A percentile compares a stretch with the other conserved stretches of the same genome.
These are phyloP conservation scores for Actenoides lindsayi DNA, from an alignment of 2,113 vertebrate species.

Conservation along the genomic window DNA sequence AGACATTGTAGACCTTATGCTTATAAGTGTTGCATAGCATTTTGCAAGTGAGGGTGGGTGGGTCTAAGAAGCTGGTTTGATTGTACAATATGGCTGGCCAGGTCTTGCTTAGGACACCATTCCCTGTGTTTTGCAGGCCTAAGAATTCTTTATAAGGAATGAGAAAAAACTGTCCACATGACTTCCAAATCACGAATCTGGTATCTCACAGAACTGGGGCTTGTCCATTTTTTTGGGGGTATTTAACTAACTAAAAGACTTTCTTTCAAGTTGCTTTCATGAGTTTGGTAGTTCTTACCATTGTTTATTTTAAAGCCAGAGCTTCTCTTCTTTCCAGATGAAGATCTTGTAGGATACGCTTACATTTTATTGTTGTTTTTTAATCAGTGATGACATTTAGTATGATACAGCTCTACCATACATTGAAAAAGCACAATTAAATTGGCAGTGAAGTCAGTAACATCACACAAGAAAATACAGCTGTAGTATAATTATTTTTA, in stretches of 20 bases:
- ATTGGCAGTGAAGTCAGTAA: neutral
- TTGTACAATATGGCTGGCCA: neutral
- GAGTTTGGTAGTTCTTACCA: neutral
- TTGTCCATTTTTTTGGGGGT: neutral
- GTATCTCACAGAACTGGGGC: neutral
- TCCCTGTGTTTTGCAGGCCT: neutral
- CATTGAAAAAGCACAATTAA: neutral
- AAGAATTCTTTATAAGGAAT: neutral
- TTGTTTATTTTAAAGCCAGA: neutral
- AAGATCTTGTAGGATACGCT: neutral
- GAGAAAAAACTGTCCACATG: accelerated
- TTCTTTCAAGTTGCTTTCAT: neutral
- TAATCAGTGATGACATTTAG: neutral
- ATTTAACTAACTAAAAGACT: neutral
- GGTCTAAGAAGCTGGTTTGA: neutral
- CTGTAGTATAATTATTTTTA: neutral
- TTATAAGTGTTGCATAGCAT: neutral
- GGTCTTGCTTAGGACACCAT: neutral
- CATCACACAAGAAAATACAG: neutral
- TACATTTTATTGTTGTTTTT: neutral
- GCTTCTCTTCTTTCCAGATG: neutral
- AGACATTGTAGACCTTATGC: neutral
- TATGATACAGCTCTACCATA: neutral
- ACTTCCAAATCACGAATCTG: neutral
- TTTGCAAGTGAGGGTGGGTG: neutral